Conservation (phyloP, 2,888 invertebrate genomes). For the Rotaria macrura region DNA sequence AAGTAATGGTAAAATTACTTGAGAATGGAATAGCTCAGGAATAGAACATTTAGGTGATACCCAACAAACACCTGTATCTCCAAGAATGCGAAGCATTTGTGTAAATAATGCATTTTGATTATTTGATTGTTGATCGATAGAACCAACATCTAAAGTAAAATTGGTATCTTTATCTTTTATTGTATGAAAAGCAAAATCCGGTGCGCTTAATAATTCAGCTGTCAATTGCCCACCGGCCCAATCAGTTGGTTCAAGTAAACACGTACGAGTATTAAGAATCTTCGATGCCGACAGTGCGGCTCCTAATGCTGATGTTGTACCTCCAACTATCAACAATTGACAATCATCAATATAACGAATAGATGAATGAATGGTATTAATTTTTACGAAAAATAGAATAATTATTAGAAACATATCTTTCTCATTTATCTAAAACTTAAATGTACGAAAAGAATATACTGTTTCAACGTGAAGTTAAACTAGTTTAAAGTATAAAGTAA, state of each 20-base stretch:
- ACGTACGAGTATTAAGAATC: neutral
- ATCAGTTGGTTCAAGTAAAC: conserved; percentile 36
- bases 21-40: conserved; percentile 26
- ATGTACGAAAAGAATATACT: no score
- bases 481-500: no score
- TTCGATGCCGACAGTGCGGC: no score
- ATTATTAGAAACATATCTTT: no score
- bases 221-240: conserved; percentile 37
- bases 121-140: conserved; percentile 27
- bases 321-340: no score
- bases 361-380: no score
- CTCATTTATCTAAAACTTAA: no score
- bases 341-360: no score
- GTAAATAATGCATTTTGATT: conserved; percentile 26
- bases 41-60: conserved; percentile 35
- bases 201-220: conserved; percentile 35
- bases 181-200: conserved; percentile 30
- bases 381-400: no score
- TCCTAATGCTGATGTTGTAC: no score
- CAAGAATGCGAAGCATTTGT: conserved; percentile 35
- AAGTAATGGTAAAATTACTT: conserved; percentile 28
- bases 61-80: conserved; percentile 36
- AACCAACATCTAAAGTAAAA: conserved; percentile 19
- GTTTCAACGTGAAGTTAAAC: no score
- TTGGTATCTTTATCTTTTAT: no score